These are phyloP conservation scores for Tuberolachnus salignus DNA, from an alignment of 2,888 invertebrate genomes.

Conservation along the genomic window DNA sequence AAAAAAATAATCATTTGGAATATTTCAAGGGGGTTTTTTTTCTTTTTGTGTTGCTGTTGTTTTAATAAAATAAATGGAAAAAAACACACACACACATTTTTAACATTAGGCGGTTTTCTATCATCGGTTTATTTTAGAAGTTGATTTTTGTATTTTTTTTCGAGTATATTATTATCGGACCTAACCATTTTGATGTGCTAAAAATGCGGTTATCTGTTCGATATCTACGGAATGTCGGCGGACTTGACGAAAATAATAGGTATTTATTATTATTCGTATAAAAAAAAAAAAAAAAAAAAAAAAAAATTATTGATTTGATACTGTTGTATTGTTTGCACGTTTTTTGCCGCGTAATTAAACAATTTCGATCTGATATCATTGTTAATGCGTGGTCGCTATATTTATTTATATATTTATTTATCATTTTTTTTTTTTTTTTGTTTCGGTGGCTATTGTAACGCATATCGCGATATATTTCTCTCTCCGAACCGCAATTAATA, in stretches of 20 bases:
- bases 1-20: conserved; percentile 20
- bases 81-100: no score
- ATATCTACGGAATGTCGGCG: conserved; percentile 47
- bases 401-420: conserved; percentile 1
- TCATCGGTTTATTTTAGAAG: conserved; percentile 9
- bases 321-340: conserved; percentile 9
- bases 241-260: conserved; percentile 27
- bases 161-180: conserved; percentile 1
- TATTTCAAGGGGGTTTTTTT: neutral
- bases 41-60: neutral
- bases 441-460: conserved; percentile 46
- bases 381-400: conserved; percentile 18
- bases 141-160: conserved; percentile 11
- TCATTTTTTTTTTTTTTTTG: conserved; percentile 4
- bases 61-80: no score
- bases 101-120: neutral
- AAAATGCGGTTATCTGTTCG: conserved; percentile 8
- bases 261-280: conserved; percentile 18
- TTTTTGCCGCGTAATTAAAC: conserved; percentile 40
- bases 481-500: conserved; percentile 52
- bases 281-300: conserved; percentile 3
- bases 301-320: conserved; percentile 29
- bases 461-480: conserved; percentile 53
- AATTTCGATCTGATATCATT: conserved; percentile 53
- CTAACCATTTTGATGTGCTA: neutral